phyloP scores from a whole-genome alignment of 1,140 invertebrate species.

The Drosophila truncata region DNA sequence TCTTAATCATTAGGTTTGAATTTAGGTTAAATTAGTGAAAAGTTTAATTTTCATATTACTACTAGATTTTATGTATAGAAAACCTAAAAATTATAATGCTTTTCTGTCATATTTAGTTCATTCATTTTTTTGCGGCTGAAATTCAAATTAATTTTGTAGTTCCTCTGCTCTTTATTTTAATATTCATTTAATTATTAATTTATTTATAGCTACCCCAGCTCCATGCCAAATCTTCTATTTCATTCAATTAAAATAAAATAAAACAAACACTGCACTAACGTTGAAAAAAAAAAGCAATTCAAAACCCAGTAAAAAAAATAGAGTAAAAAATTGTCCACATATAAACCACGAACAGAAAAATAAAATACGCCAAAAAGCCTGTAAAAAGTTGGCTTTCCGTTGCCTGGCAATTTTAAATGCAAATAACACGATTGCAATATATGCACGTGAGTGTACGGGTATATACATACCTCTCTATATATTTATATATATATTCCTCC shows the following conservation, averaged over 20 bases:
- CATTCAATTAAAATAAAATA: slow-evolving; percentile 42
- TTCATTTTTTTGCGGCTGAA: not conserved
- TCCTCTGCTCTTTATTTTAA: not conserved
- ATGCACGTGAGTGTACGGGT: slow-evolving; percentile 20
- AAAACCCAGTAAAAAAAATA: slow-evolving; percentile 18
- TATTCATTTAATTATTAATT: slow-evolving; percentile 8
- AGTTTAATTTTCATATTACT: not conserved
- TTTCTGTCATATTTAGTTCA: not conserved
- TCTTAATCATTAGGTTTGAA: not conserved
- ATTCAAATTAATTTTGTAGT: slow-evolving; percentile 15
- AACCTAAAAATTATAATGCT: not conserved
- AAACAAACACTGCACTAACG: slow-evolving; percentile 15
- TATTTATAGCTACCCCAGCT: not conserved
- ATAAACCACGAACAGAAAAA: slow-evolving; percentile 41
- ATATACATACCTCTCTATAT: not conserved
- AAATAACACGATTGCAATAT: slow-evolving; percentile 56
- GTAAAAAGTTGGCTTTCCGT: slow-evolving; percentile 68
- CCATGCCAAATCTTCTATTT: slow-evolving; percentile 8
- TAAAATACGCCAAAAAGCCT: slow-evolving; percentile 60
- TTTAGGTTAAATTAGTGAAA: no score
- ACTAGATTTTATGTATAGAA: not conserved
- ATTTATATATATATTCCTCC: not conserved
- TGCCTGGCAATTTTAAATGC: slow-evolving; percentile 68
- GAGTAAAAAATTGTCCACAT: slow-evolving; percentile 45
- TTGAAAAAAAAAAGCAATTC: slow-evolving; percentile 49